Percentiles rank a stretch among this genome's conserved stretches.
phyloP scores from a whole-genome alignment of 2,797 vertebrate species.

The Scolopax rusticola region DNA sequence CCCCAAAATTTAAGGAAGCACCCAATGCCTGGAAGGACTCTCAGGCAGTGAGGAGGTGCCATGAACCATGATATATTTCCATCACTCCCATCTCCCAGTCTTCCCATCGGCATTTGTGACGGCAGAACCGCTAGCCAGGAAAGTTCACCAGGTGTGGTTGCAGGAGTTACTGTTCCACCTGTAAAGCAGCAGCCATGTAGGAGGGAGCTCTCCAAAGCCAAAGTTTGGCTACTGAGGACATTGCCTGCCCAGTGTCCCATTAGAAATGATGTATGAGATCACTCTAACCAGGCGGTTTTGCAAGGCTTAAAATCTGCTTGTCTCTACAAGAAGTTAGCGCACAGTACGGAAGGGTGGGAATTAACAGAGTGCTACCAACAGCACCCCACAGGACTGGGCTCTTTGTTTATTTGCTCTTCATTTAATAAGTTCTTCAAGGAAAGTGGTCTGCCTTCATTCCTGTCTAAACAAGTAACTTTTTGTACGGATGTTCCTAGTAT shows the following conservation, averaged over 20 bases:
- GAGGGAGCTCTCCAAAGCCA: neutral
- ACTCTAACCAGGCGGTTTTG: neutral
- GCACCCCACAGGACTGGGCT: neutral
- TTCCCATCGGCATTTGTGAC: neutral
- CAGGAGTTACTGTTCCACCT: neutral
- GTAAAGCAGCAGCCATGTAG: neutral
- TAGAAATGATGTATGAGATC: conserved; percentile 6
- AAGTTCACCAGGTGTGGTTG: neutral
- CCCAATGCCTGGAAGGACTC: neutral
- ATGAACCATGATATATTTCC: neutral
- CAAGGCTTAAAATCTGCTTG: conserved; percentile 27
- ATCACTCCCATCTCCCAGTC: neutral
- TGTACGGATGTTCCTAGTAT: neutral
- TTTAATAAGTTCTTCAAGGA: neutral
- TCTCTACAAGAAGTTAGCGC: conserved; percentile 1
- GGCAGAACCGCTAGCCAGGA: neutral
- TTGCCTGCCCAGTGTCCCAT: neutral
- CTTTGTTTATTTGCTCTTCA: neutral
- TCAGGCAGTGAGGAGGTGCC: neutral
- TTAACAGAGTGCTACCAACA: neutral
- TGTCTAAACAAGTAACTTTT: conserved; percentile 20
- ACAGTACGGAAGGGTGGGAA: neutral
- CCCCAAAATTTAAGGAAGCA: neutral
- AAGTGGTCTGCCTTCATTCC: neutral
- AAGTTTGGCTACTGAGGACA: rapidly evolving